A percentile compares a stretch with the other conserved stretches of the same genome.
These are phyloP conservation scores for Oceanodroma tethys DNA, from an alignment of 2,113 vertebrate genomes.

Conservation along the genomic window DNA sequence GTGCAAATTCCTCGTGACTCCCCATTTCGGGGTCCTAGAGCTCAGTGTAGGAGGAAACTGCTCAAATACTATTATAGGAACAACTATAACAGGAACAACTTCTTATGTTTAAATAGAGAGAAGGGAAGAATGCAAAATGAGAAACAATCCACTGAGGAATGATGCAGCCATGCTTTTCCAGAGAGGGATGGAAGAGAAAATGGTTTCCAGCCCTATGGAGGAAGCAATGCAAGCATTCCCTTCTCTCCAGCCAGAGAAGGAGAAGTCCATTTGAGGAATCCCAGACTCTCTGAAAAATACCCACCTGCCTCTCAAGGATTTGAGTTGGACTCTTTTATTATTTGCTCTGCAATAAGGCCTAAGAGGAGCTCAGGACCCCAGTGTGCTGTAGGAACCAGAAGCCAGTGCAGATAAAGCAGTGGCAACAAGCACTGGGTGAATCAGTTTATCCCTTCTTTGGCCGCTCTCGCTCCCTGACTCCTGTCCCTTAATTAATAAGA, in stretches of 20 bases:
- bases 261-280: not conserved
- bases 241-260: not conserved
- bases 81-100: not conserved
- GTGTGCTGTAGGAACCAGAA: not conserved
- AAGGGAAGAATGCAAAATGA: not conserved
- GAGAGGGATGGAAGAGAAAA: not conserved
- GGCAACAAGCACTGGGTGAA: not conserved
- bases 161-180: not conserved
- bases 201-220: not conserved
- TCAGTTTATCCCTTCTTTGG: not conserved
- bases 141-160: not conserved
- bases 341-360: not conserved
- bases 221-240: not conserved
- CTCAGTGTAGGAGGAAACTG: not conserved
- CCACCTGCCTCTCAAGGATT: not conserved
- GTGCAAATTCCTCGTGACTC: not conserved
- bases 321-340: not conserved
- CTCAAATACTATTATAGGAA: not conserved
- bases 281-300: not conserved
- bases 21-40: not conserved
- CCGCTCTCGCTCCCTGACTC: rapidly evolving
- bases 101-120: not conserved
- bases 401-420: not conserved
- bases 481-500: not conserved
- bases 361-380: not conserved